A percentile compares a stretch with the other conserved stretches of the same genome.
Conservation (phyloP, 2,113 vertebrate species). For the Montifringilla adamsi region DNA sequence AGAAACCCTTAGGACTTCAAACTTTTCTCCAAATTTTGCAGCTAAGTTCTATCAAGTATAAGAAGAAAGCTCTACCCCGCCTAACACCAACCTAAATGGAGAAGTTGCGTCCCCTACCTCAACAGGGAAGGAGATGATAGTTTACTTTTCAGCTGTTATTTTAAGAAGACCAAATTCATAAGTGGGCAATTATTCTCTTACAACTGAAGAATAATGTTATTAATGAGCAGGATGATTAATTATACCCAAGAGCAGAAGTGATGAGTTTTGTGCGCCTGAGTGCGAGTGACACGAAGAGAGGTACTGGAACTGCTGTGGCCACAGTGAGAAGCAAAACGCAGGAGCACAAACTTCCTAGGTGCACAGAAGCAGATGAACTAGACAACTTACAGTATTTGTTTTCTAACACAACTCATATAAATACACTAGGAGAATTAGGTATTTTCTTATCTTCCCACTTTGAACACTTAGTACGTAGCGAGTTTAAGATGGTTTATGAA, state of each 20-base stretch:
- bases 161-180: neutral
- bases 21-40: neutral
- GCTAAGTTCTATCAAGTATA: neutral
- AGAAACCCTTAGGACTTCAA: neutral
- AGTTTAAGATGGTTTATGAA: neutral
- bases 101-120: neutral
- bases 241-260: neutral
- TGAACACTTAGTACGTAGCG: neutral
- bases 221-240: neutral
- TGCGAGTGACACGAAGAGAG: accelerated
- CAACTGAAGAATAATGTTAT: neutral
- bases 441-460: neutral
- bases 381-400: neutral
- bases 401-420: neutral
- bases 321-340: neutral
- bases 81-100: neutral
- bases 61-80: neutral
- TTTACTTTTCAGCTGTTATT: neutral
- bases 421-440: neutral
- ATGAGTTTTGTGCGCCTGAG: neutral
- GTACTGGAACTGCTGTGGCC: neutral
- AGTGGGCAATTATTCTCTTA: neutral
- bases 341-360: neutral
- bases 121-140: neutral
- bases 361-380: neutral